Base-by-base conservation (phyloP, 2,113 vertebrate species). In the Plecotus auritus region DNA sequence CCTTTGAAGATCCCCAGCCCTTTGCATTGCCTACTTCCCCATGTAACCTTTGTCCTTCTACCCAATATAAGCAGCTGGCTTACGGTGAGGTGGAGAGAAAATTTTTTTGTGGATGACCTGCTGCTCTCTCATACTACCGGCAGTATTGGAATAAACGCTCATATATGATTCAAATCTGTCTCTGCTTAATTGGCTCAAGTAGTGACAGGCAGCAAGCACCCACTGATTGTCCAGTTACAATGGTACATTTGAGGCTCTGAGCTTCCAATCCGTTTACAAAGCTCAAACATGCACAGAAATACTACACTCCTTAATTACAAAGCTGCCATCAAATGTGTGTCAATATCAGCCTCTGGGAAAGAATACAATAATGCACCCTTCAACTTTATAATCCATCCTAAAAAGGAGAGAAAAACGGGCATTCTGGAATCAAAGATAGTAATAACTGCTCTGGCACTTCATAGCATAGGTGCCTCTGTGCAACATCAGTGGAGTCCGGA, bases 281-380 rank as follows among this genome's bases (percentile, higher is more conserved):
- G 37, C 26, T 30, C 35, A 85, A 61, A 77, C 9, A 91, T 20
- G 72, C 12, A 47, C 7, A 91, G 37, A 89, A 92, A 85, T 14
- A 61, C 9, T 17, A 88, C 20, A 42, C 23, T 82, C 61, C 59
- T 73, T 95, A 51, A 83, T 56, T 77, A 93, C 67, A 91, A 96
- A 82, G 59, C 16, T 91, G 61, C 16, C 37, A 85, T 70, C 37
- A 93, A 76, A 28, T 82, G 9, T 81, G 22, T 45, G 28, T n/a
- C 67, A 94, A 28, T 54, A 49, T 45, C 72, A 90, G 51, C 42
- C 22, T 88, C 32, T 59, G 47, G 23, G 59, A 10, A 94, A 89
- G 23, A 64, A 67, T 35, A 45, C 74, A 90, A 81, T 26, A 85
- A 35, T 4, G 4, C 45, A 37, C 16, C 12, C 30, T 83, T 83